These are phyloP conservation scores for Xenopus tropicalis DNA, from an alignment of 2,113 vertebrate genomes.

Conservation along the genomic window DNA sequence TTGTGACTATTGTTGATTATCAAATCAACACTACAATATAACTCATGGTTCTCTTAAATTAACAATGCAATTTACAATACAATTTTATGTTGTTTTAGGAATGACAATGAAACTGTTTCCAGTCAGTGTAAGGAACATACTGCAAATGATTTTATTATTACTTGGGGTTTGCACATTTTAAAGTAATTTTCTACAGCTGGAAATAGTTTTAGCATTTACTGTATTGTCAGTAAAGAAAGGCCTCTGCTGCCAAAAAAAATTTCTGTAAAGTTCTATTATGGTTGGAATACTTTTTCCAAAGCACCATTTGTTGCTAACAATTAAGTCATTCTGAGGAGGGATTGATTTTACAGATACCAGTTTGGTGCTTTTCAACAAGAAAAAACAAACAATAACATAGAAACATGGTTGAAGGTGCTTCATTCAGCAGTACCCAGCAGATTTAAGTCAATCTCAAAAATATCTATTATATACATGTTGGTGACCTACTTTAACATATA, in stretches of 20 bases:
- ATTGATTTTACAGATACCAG: background rate
- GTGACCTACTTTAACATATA: too few species aligned
- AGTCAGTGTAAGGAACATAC: background rate
- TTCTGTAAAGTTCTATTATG: constrained; percentile 12
- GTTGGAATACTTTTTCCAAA: constrained; percentile 5
- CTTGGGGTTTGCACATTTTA: constrained; percentile 5
- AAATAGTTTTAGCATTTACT: constrained; percentile 1
- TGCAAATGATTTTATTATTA: background rate
- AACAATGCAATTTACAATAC: too few species aligned
- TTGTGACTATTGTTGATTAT: too few species aligned
- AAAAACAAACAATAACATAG: background rate
- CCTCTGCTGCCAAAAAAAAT: constrained; percentile 5
- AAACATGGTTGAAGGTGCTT: background rate
- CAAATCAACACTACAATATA: background rate
- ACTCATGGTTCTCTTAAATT: background rate
- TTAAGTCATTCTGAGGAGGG: constrained; percentile 3
- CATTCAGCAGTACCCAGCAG: background rate
- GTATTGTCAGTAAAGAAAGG: constrained; percentile 1
- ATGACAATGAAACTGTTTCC: background rate
- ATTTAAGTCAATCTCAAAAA: too few species aligned
- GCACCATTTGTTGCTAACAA: background rate
- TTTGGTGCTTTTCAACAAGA: background rate
- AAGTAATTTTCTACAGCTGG: constrained; percentile 8
- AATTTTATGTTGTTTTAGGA: background rate
- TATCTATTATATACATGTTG: too few species aligned